A percentile compares a stretch with the other conserved stretches of the same genome.
Conservation (phyloP, 2,797 vertebrate genomes). For the Acrossocheilus wenchowensis region DNA sequence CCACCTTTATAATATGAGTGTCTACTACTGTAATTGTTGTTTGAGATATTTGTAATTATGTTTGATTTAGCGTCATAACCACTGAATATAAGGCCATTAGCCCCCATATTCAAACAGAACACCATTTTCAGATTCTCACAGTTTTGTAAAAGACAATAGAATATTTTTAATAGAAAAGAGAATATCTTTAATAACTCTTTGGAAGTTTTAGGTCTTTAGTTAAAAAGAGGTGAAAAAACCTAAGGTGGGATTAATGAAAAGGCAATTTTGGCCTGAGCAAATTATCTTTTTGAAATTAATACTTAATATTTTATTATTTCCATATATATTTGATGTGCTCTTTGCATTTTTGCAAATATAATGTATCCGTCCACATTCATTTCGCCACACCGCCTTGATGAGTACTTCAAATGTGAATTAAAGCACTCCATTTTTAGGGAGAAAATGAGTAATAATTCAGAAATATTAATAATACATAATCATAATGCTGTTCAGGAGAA, state of each 20-base stretch:
- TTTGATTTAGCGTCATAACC: neutral
- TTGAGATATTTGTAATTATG: neutral
- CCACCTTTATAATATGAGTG: neutral
- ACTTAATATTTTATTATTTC: slow-evolving; percentile 83
- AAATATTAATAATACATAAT: slow-evolving; percentile 85
- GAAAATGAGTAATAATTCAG: slow-evolving; percentile 87
- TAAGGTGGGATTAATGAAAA: slow-evolving; percentile 74
- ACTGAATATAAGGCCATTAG: neutral
- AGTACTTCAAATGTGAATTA: slow-evolving; percentile 85
- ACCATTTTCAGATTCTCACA: neutral
- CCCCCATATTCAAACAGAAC: neutral
- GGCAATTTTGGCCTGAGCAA: slow-evolving; percentile 67
- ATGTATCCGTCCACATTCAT: slow-evolving; percentile 83
- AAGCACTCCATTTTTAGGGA: slow-evolving; percentile 82
- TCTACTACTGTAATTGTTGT: neutral
- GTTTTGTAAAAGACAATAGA: neutral
- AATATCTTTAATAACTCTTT: slow-evolving; percentile 26
- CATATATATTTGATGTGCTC: slow-evolving; percentile 83
- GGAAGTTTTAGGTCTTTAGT: slow-evolving; percentile 15
- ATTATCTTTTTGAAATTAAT: slow-evolving; percentile 82
- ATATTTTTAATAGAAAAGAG: neutral
- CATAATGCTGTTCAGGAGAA: slow-evolving; percentile 80
- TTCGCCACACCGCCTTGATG: slow-evolving; percentile 78
- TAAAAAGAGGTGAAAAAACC: slow-evolving; percentile 51
- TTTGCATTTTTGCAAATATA: slow-evolving; percentile 85